Conservation (phyloP, 2,797 vertebrate species). For the Micropoecilia bifurca region DNA sequence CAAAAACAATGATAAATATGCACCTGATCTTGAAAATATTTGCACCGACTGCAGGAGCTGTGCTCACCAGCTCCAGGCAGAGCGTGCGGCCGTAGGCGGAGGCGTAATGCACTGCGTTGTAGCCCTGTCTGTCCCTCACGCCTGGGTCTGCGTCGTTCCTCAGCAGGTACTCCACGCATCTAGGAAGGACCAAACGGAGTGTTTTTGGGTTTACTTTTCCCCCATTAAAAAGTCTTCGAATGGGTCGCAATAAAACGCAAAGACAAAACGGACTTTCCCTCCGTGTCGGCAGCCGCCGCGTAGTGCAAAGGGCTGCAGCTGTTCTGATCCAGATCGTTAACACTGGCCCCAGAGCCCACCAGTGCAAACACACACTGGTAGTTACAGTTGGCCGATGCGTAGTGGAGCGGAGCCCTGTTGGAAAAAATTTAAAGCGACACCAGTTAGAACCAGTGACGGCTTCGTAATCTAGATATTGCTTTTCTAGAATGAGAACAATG, state of each 20-base stretch:
- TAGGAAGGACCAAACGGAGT: conserved; percentile 50
- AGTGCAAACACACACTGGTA: conserved; percentile 98
- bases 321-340: conserved; percentile 93
- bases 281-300: conserved; percentile 91
- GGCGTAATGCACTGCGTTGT: conserved; percentile 95
- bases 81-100: conserved; percentile 94
- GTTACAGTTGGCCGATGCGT: conserved; percentile 97
- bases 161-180: conserved; percentile 96
- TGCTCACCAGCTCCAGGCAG: conserved; percentile 91
- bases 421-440: background rate
- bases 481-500: background rate
- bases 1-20: background rate
- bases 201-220: background rate
- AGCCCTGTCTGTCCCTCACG: conserved; percentile 93
- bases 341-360: conserved; percentile 94
- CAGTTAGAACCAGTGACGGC: background rate
- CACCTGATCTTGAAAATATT: background rate
- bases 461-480: background rate
- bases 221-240: background rate
- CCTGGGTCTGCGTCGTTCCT: conserved; percentile 95
- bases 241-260: conserved; percentile 5
- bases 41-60: background rate
- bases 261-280: conserved; percentile 89
- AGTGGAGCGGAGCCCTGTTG: conserved; percentile 92
- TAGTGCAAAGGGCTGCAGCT: conserved; percentile 96